Conservation (phyloP, 1,140 invertebrate species). For the Dendrolimus punctatus region DNA sequence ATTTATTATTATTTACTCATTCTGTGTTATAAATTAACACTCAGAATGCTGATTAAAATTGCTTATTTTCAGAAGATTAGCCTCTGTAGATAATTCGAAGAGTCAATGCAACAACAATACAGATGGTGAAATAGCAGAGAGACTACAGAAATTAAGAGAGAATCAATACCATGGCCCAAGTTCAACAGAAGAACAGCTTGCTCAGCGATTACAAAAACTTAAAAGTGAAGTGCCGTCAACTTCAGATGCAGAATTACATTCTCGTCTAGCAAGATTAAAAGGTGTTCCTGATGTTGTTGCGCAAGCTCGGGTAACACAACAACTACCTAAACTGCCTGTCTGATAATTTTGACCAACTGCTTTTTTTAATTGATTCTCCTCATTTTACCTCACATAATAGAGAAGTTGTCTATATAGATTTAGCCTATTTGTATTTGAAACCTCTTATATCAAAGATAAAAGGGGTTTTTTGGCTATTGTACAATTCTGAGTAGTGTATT, state of each 20-base stretch:
- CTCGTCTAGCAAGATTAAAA: slow-evolving; percentile 72
- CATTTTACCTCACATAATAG: too few relatives aligned
- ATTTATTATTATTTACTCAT: background rate
- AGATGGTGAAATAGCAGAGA: slow-evolving; percentile 68
- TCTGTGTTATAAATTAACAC: too few relatives aligned
- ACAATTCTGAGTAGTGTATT: too few relatives aligned
- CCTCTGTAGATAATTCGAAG: slow-evolving; percentile 3
- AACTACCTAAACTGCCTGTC: too few relatives aligned
- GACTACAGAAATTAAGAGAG: slow-evolving; percentile 54
- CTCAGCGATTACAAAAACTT: slow-evolving; percentile 74
- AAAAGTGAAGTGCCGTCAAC: slow-evolving; percentile 66
- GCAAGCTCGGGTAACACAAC: slow-evolving; percentile 32
- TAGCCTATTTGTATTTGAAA: too few relatives aligned
- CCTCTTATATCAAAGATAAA: too few relatives aligned
- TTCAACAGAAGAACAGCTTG: slow-evolving; percentile 68
- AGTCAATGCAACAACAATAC: slow-evolving; percentile 17
- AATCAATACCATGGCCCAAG: slow-evolving; percentile 35
- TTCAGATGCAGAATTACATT: slow-evolving; percentile 70
- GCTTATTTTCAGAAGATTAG: slow-evolving; percentile 28
- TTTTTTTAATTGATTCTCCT: too few relatives aligned
- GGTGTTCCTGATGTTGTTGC: slow-evolving; percentile 49
- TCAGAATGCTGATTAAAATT: background rate
- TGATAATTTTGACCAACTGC: too few relatives aligned
- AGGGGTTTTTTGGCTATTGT: too few relatives aligned
- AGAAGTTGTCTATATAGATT: too few relatives aligned